Evolutionary conservation across 2,113 vertebrate species (phyloP).

Genomic region (Pithys albifrons): DNA sequence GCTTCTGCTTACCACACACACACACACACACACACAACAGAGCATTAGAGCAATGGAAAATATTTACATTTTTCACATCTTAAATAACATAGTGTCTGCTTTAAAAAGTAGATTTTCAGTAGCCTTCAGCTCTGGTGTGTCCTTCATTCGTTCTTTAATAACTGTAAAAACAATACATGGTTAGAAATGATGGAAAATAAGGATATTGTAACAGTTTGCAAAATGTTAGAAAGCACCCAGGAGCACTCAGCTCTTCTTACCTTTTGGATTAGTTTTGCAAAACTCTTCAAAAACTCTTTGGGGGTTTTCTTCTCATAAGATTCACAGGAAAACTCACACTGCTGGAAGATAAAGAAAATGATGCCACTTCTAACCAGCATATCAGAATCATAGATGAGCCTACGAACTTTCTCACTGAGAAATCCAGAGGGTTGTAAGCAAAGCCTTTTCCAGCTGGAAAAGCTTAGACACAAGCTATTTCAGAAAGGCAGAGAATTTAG

Average conservation of each 20-base stretch:
- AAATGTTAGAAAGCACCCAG: not conserved
- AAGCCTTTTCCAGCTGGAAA: not conserved
- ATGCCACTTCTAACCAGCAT: not conserved
- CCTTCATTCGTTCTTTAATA: constrained; percentile 12
- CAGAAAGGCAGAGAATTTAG: not conserved
- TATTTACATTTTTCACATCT: constrained; percentile 25
- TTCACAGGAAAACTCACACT: constrained; percentile 62
- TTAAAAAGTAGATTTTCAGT: constrained; percentile 40
- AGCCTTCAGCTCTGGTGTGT: not conserved
- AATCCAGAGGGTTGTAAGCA: not conserved
- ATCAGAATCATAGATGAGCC: not conserved
- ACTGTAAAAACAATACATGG: constrained; percentile 54
- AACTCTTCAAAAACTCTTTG: constrained; percentile 62
- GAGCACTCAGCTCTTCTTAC: constrained; percentile 49
- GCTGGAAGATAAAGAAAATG: constrained; percentile 51
- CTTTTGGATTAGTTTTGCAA: constrained; percentile 65
- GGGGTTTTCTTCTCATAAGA: constrained; percentile 53
- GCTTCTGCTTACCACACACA: constrained; percentile 3
- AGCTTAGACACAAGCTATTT: not conserved
- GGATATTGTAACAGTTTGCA: not conserved
- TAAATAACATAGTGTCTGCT: constrained; percentile 69
- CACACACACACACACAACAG: not conserved
- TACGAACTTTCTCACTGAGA: not conserved
- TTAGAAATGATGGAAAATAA: not conserved
- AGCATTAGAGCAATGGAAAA: not conserved